Evolutionary conservation across 1,140 invertebrate species (phyloP), one percentile per base, ranked within the genome.

Genomic region (Diploscapter pachys): DNA sequence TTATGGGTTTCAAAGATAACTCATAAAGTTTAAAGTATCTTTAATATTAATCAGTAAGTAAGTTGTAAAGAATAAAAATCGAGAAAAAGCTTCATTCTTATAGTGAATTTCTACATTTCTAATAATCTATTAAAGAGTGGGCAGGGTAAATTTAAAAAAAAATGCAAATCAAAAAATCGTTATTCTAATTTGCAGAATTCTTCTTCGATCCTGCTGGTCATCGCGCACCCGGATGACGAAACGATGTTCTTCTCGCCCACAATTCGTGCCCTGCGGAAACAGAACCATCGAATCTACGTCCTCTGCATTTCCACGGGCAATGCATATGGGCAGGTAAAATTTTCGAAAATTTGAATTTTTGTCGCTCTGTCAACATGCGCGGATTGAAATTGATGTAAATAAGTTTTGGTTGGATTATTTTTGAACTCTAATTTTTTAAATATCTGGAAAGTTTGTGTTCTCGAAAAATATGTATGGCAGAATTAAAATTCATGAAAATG

Each of bases 241-340:
- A 93, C 93, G 78, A 98, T 98, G 95, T 98, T 98, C 86, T 98
- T 98, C 86, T 93, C 93, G 0, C 96, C 95, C 5, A 90, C 93
- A 48, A 90, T 98, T 74, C 88, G 93, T 4, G 75, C 90, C 89
- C 85, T 89, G 91, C 56, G 87, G 85, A 49, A 55, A 31, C 63
- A 50, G 4, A 71, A 71, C 48, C 68, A 71, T 31, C 61, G 75
- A 3, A 59, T 76, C 5, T 76, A 72, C 63, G 79, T 98, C 49
- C 87, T 97, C 31, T 97, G 94, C 87, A 87, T 97, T 72, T 92
- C 93, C 5, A 90, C 90, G 86, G 94, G 94, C 92, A 88, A 81
- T 83, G 86, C 74, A 52, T 59, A 72, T 64, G 75, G 75, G 61
- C 59, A 62, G 73, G 73, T 74, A 49, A 70, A 59, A n/a, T 4